Evolutionary conservation across 2,113 vertebrate species (phyloP).

Genomic region (Ctenomys sociabilis): DNA sequence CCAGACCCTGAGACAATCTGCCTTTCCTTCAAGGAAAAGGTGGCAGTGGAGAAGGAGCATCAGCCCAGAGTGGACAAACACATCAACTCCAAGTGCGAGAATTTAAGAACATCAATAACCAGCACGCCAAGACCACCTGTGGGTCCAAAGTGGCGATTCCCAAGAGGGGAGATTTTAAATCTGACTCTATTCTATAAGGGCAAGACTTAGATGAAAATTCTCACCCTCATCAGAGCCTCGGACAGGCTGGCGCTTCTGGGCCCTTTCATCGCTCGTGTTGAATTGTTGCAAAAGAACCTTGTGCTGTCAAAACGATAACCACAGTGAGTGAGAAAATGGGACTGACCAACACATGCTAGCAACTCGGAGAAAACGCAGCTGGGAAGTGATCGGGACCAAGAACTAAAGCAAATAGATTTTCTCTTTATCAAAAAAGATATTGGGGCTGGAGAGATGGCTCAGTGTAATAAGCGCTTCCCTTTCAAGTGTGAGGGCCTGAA

Average conservation of each 20-base stretch:
- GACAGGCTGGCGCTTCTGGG: conserved; percentile 95
- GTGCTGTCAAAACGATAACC: conserved; percentile 87
- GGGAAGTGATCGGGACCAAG: not conserved
- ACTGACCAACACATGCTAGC: not conserved
- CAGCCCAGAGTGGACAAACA: not conserved
- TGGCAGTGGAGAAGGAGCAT: not conserved
- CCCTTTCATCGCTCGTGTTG: conserved; percentile 93
- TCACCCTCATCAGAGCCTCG: conserved; percentile 94
- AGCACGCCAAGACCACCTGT: not conserved
- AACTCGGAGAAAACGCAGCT: not conserved
- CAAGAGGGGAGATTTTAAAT: not conserved
- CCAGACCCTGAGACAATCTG: not conserved
- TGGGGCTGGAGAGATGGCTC: too few relatives aligned
- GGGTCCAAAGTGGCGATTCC: not conserved
- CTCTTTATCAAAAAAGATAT: conserved; percentile 11
- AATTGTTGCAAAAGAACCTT: conserved; percentile 97
- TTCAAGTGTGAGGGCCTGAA: too few relatives aligned
- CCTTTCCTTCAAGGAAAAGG: not conserved
- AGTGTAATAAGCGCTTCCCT: too few relatives aligned
- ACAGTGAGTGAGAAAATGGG: not conserved
- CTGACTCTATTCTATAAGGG: not conserved
- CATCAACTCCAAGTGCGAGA: not conserved
- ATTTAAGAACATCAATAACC: not conserved
- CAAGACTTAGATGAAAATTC: conserved; percentile 60
- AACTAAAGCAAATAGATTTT: conserved; percentile 18